Conservation (phyloP, 2,113 vertebrate species). For the Notiomystis cincta region DNA sequence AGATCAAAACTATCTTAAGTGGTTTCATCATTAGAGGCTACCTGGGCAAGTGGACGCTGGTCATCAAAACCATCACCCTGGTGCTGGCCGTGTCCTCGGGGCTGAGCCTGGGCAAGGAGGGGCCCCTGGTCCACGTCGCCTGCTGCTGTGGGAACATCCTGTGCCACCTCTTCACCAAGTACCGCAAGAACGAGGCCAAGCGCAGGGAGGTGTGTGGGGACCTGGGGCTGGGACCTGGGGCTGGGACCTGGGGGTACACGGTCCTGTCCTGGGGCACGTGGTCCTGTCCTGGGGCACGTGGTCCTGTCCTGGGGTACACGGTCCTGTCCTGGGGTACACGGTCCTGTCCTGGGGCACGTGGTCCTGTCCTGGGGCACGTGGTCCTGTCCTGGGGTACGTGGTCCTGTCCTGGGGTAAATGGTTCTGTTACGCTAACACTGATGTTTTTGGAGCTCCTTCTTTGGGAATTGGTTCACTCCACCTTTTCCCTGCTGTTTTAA, state of each 20-base stretch:
- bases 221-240: background rate
- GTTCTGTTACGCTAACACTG: too few species aligned
- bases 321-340: background rate
- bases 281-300: background rate
- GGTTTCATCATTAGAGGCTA: slow-evolving; percentile 98
- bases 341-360: too few species aligned
- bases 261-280: accelerated
- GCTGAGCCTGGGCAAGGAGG: slow-evolving; percentile 94
- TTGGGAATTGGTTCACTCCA: background rate
- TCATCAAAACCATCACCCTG: slow-evolving; percentile 94
- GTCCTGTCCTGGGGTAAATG: background rate
- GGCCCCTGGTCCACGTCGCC: slow-evolving; percentile 93
- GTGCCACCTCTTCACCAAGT: slow-evolving; percentile 95
- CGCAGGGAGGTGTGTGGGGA: slow-evolving; percentile 82
- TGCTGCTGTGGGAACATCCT: slow-evolving; percentile 97
- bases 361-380: too few species aligned
- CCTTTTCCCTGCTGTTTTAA: background rate
- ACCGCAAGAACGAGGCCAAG: slow-evolving; percentile 95
- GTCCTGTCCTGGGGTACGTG: background rate
- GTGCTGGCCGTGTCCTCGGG: slow-evolving; percentile 96
- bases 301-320: background rate
- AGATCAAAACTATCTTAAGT: slow-evolving; percentile 98
- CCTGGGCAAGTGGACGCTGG: slow-evolving; percentile 94
- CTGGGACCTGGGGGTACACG: accelerated
- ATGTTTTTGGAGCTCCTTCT: background rate